These are phyloP conservation scores for Nebria brevicollis DNA, from an alignment of 2,888 invertebrate genomes.

Conservation along the genomic window DNA sequence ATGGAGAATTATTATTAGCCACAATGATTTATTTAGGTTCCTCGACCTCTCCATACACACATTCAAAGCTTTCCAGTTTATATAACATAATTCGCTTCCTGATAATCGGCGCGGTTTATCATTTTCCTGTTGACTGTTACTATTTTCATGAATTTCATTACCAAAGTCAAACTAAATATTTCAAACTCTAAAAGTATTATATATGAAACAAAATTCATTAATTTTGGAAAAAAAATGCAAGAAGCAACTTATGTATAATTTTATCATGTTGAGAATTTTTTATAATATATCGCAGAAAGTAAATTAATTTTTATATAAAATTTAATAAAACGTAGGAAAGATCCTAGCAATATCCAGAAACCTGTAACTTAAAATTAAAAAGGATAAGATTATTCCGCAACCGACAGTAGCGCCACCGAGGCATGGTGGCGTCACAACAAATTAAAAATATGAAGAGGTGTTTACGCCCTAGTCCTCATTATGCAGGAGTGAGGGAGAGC, in stretches of 20 bases:
- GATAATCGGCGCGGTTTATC: not conserved
- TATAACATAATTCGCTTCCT: not conserved
- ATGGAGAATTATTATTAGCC: slow-evolving; percentile 35
- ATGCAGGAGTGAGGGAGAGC: slow-evolving; percentile 18
- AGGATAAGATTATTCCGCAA: not conserved
- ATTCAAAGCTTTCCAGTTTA: not conserved
- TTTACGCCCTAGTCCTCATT: slow-evolving; percentile 28
- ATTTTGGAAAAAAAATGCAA: too few species aligned
- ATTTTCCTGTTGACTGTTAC: not conserved
- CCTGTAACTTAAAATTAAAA: not conserved
- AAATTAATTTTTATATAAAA: too few species aligned
- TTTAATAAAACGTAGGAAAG: too few species aligned
- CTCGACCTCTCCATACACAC: slow-evolving; percentile 7
- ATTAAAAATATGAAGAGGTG: slow-evolving; percentile 20
- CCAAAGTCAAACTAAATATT: too few species aligned
- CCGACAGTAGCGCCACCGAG: not conserved
- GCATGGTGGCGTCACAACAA: slow-evolving; percentile 6
- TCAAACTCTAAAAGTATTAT: too few species aligned
- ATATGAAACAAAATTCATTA: too few species aligned
- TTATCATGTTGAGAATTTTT: too few species aligned
- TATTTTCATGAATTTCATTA: too few species aligned
- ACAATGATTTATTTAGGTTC: slow-evolving; percentile 41
- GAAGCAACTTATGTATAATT: too few species aligned
- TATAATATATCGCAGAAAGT: too few species aligned
- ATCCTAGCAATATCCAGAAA: too few species aligned